Evolutionary conservation across 1,140 invertebrate genomes (phyloP).

Genomic region (Pogonus chalceus): DNA sequence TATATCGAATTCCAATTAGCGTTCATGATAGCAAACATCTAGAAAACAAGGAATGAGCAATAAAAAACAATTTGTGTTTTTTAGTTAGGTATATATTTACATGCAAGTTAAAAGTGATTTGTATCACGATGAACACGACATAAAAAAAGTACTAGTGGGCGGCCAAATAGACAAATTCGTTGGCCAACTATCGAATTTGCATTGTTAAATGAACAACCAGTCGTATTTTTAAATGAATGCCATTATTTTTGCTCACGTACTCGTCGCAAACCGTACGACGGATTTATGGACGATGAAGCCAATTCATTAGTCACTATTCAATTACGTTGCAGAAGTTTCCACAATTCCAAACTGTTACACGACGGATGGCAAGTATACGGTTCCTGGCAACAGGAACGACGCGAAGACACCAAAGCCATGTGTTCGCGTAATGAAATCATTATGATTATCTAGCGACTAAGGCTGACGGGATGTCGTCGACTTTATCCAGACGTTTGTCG

Average conservation of each 20-base stretch:
- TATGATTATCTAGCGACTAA: not conserved
- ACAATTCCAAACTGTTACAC: not conserved
- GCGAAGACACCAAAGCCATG: not conserved
- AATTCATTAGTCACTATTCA: constrained; percentile 7
- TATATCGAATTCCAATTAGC: too few relatives aligned
- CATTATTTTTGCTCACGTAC: constrained; percentile 5
- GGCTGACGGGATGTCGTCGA: not conserved
- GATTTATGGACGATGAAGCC: constrained; percentile 6
- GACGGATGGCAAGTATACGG: not conserved
- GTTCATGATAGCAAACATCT: too few relatives aligned
- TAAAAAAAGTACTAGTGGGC: too few relatives aligned
- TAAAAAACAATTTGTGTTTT: too few relatives aligned
- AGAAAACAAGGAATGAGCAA: too few relatives aligned
- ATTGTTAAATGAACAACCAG: not conserved
- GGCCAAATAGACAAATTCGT: too few relatives aligned
- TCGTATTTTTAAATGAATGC: not conserved
- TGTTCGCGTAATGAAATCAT: constrained; percentile 6
- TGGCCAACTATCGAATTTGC: not conserved
- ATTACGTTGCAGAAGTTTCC: constrained; percentile 5
- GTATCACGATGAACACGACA: too few relatives aligned
- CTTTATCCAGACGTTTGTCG: too few relatives aligned
- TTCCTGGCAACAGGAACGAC: not conserved
- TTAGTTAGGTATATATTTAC: too few relatives aligned
- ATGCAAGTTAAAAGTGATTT: too few relatives aligned
- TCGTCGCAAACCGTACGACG: not conserved